phyloP scores from a whole-genome alignment of 2,113 vertebrate genomes.

The Microtus ochrogaster region DNA sequence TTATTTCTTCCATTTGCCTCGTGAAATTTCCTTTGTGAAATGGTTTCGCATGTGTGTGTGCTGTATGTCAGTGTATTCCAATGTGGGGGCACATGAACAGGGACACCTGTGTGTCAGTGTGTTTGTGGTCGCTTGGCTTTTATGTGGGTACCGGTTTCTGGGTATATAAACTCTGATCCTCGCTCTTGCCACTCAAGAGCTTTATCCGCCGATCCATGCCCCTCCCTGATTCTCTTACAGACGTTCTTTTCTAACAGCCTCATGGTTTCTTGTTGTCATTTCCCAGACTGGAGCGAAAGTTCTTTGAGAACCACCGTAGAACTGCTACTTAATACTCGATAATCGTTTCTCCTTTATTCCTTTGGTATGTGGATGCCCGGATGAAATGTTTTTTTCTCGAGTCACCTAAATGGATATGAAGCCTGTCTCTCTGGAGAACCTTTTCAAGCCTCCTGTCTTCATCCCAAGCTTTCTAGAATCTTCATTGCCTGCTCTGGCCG shows the following conservation, averaged over 20 bases:
- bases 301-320: background rate
- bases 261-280: background rate
- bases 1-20: background rate
- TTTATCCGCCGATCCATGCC: background rate
- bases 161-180: background rate
- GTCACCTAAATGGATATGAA: background rate
- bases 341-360: slow-evolving; percentile 28
- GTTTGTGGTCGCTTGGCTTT: background rate
- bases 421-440: background rate
- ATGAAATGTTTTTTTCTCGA: background rate
- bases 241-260: background rate
- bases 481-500: background rate
- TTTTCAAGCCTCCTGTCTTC: background rate
- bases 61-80: background rate
- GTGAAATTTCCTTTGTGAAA: background rate
- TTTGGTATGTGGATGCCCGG: background rate
- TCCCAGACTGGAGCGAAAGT: background rate
- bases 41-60: background rate
- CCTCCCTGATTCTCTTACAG: background rate
- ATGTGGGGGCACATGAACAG: background rate
- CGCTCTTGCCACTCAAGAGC: background rate
- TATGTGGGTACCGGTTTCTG: background rate
- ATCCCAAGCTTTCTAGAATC: background rate
- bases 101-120: background rate
- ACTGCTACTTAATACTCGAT: background rate